Conservation (phyloP, 1,140 invertebrate species). For the Ylistrum balloti region DNA sequence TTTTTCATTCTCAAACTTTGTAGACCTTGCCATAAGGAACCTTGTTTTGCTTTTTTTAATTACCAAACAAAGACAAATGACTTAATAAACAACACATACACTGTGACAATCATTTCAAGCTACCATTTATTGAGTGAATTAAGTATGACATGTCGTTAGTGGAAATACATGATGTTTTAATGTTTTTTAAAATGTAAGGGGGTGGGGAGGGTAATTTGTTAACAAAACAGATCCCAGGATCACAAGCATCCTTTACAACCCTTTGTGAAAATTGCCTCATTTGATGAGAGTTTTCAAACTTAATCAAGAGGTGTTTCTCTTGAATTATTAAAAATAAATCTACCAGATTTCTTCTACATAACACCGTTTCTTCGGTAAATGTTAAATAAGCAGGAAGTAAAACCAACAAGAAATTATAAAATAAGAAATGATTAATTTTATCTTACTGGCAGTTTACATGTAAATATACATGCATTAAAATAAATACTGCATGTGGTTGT, state of each 20-base stretch:
- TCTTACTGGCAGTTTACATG: constrained; percentile 25
- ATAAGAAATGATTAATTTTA: neutral
- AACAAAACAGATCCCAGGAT: constrained; percentile 15
- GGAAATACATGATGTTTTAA: constrained; percentile 21
- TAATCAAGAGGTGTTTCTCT: neutral
- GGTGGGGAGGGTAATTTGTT: neutral
- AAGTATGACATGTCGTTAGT: constrained; percentile 39
- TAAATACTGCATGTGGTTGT: neutral
- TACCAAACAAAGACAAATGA: too few species aligned
- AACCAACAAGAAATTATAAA: neutral
- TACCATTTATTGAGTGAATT: constrained; percentile 29
- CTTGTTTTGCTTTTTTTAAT: too few species aligned
- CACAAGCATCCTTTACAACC: neutral
- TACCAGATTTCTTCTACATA: neutral
- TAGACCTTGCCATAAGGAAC: too few species aligned
- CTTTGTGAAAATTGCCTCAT: neutral
- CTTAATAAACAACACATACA: neutral
- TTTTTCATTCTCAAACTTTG: too few species aligned
- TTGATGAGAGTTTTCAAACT: neutral
- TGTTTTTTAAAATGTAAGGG: constrained; percentile 4
- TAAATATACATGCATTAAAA: neutral
- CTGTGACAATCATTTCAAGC: neutral
- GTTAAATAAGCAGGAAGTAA: neutral
- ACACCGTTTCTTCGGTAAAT: constrained; percentile 6
- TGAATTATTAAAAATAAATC: neutral